Conservation (phyloP, 2,888 invertebrate species). For the Diarsia brunnea region DNA sequence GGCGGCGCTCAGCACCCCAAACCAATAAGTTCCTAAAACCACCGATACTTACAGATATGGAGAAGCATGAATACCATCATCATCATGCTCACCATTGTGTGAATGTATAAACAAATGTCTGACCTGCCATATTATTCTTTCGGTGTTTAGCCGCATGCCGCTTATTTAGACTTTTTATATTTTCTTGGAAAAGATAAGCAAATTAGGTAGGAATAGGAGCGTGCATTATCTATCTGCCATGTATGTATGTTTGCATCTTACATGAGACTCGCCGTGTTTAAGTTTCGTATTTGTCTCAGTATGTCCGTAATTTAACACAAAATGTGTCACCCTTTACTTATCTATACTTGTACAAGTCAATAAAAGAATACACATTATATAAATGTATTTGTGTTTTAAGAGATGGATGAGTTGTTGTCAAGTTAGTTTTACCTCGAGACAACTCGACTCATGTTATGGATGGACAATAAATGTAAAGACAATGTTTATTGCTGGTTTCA, state of each 20-base stretch:
- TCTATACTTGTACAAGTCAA: slow-evolving; percentile 8
- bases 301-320: not conserved
- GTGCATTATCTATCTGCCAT: slow-evolving; percentile 23
- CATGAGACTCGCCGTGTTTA: slow-evolving; percentile 25
- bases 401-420: slow-evolving; percentile 11
- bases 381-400: slow-evolving; percentile 9
- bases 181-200: not conserved
- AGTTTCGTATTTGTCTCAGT: slow-evolving; percentile 11
- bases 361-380: too few relatives aligned
- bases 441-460: not conserved
- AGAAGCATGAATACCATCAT: too few relatives aligned
- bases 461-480: not conserved
- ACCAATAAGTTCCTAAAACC: too few relatives aligned
- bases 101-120: not conserved
- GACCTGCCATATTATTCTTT: not conserved
- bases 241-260: slow-evolving; percentile 2
- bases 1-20: slow-evolving; percentile 4
- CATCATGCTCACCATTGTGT: not conserved
- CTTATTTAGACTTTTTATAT: not conserved
- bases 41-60: too few relatives aligned
- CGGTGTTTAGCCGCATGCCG: not conserved
- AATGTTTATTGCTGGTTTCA: slow-evolving; percentile 11
- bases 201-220: not conserved
- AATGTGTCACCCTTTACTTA: slow-evolving; percentile 18
- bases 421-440: not conserved